phyloP scores from a whole-genome alignment of 2,797 vertebrate species.

The Urophycis tenuis region DNA sequence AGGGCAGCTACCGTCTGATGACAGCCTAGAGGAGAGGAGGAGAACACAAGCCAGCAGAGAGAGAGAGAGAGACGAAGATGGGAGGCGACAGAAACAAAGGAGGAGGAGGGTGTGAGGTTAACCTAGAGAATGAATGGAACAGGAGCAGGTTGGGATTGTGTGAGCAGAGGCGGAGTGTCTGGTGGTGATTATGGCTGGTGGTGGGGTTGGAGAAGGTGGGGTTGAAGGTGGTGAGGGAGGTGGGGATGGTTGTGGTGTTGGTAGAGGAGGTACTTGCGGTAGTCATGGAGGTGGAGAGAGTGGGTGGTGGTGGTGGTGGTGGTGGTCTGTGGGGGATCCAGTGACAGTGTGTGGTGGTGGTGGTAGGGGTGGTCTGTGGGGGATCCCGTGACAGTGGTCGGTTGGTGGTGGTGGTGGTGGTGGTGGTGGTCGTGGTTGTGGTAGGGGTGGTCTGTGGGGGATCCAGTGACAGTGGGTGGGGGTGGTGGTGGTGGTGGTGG shows the following conservation, averaged over 20 bases:
- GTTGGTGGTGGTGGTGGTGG: not conserved
- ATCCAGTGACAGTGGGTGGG: too few species aligned
- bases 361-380: not conserved
- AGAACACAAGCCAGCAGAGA: not conserved
- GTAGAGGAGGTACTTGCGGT: not conserved
- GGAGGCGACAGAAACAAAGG: too few species aligned
- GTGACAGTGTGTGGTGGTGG: not conserved
- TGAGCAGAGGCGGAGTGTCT: not conserved
- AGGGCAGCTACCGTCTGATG: not conserved
- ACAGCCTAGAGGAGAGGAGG: not conserved
- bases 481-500: not conserved
- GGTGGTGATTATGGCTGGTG: not conserved
- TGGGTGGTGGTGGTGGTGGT: not conserved
- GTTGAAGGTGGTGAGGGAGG: not conserved
- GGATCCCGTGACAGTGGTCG: not conserved
- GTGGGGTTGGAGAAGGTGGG: not conserved
- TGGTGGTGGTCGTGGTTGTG: not conserved
- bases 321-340: not conserved
- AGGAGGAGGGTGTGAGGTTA: too few species aligned
- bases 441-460: too few species aligned
- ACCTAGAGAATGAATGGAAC: too few species aligned
- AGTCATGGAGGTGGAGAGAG: not conserved
- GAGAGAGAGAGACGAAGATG: not conserved
- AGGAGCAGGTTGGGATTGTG: not conserved
- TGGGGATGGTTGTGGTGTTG: not conserved